A percentile compares a stretch with the other conserved stretches of the same genome.
Conservation (phyloP, 2,113 vertebrate genomes). For the Upupa epops region DNA sequence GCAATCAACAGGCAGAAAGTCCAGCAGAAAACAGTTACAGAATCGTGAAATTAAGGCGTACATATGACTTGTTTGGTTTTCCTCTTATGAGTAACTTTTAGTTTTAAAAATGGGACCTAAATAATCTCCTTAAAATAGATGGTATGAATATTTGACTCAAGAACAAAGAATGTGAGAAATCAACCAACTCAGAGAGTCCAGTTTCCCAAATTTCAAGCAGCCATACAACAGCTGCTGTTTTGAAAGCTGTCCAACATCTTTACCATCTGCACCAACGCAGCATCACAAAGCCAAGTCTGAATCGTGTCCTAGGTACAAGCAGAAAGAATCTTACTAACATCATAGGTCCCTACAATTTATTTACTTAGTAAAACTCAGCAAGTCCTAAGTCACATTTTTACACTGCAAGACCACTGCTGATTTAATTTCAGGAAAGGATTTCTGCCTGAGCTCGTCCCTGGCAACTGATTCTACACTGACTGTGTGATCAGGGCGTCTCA, state of each 20-base stretch:
- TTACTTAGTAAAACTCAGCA: neutral
- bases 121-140: neutral
- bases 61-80: neutral
- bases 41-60: neutral
- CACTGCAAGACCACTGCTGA: neutral
- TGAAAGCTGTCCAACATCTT: neutral
- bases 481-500: neutral
- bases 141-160: no score
- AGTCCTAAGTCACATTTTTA: neutral
- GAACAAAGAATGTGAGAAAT: neutral
- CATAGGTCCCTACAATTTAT: neutral
- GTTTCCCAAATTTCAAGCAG: neutral
- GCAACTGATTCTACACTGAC: neutral
- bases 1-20: neutral
- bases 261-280: neutral
- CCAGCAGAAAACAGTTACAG: neutral
- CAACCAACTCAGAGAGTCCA: neutral
- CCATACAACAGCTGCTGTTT: neutral
- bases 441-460: neutral
- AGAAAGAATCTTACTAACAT: neutral
- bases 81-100: neutral
- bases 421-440: constrained; percentile 4
- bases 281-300: neutral
- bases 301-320: neutral
- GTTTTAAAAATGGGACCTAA: neutral